A percentile compares a stretch with the other conserved stretches of the same genome.
phyloP scores from a whole-genome alignment of 37 sponge, comb jelly and placozoan genomes.

The Dysidea cf. avara region DNA sequence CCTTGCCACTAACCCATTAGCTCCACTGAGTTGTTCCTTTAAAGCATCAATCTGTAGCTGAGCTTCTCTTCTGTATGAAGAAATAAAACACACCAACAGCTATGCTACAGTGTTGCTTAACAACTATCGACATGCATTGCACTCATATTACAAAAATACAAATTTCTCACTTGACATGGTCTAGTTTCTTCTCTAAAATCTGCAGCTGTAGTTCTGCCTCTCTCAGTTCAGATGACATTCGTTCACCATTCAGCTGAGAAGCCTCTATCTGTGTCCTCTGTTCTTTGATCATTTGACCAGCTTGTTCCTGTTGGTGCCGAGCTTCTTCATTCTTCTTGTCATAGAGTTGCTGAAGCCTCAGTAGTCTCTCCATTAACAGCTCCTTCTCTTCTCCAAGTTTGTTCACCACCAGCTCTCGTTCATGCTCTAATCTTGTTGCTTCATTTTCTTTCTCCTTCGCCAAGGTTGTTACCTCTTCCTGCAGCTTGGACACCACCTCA shows the following conservation, averaged over 20 bases:
- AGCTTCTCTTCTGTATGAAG: slow-evolving; percentile 8
- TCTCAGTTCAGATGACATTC: slow-evolving; percentile 32
- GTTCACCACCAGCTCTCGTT: slow-evolving; percentile 3
- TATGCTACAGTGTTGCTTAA: background rate
- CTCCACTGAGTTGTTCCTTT: slow-evolving; percentile 26
- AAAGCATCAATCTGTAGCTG: slow-evolving; percentile 23
- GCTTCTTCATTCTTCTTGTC: slow-evolving; percentile 45
- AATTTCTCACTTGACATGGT: slow-evolving; percentile 31
- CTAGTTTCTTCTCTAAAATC: slow-evolving; percentile 40
- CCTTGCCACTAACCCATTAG: slow-evolving; percentile 6
- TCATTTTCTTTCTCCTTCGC: slow-evolving; percentile 10
- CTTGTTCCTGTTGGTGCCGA: slow-evolving; percentile 31
- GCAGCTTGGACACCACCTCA: slow-evolving; percentile 19
- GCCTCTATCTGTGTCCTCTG: slow-evolving; percentile 42
- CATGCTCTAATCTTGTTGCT: background rate
- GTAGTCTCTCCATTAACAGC: slow-evolving; percentile 4
- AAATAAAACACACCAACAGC: background rate
- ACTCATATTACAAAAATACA: too few species aligned
- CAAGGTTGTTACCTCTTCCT: slow-evolving; percentile 20
- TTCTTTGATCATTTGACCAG: slow-evolving; percentile 13
- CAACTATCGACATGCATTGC: background rate
- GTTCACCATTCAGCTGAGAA: slow-evolving; percentile 24
- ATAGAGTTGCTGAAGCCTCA: slow-evolving; percentile 29
- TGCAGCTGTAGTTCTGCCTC: slow-evolving; percentile 37
- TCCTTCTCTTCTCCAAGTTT: slow-evolving; percentile 31